phyloP scores from a whole-genome alignment of 2,888 invertebrate species.

The Drosophila buzzatii region DNA sequence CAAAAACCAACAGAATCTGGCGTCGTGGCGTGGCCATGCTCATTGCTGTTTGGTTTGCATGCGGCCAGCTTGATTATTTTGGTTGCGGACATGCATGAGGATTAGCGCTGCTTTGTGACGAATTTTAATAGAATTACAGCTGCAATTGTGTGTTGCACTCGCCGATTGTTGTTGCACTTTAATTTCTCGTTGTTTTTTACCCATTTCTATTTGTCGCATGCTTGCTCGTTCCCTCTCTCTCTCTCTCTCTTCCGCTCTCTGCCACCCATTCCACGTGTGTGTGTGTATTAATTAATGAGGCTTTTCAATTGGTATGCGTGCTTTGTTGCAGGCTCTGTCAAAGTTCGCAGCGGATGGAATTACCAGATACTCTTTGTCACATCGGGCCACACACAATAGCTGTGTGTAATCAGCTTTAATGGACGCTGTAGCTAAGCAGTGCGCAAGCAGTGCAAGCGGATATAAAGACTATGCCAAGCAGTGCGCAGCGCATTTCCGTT shows the following conservation, averaged over 20 bases:
- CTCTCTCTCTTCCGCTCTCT: too few species aligned
- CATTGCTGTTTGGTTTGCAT: constrained; percentile 34
- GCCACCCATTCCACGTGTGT: background rate
- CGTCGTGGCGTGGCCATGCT: too few species aligned
- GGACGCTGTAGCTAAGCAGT: background rate
- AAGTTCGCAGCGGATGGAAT: constrained; percentile 33
- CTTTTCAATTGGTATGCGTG: constrained; percentile 34
- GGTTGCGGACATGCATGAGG: constrained; percentile 55
- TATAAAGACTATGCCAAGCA: background rate
- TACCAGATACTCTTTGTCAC: constrained; percentile 17
- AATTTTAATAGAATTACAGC: constrained; percentile 72
- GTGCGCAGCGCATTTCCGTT: background rate
- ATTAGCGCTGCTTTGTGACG: constrained; percentile 69
- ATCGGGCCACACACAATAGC: background rate
- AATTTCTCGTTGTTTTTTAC: background rate
- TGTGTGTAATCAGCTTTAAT: background rate
- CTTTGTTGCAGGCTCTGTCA: constrained; percentile 24
- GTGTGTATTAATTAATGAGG: constrained; percentile 63
- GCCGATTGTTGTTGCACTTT: constrained; percentile 28
- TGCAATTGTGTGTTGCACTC: constrained; percentile 29
- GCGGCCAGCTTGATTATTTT: constrained; percentile 59
- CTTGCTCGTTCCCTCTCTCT: background rate
- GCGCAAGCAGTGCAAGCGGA: background rate
- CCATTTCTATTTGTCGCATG: constrained; percentile 4
- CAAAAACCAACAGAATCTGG: constrained; percentile 39